phyloP scores from a whole-genome alignment of 2,113 vertebrate species.

The Chlorodrepanis virens region DNA sequence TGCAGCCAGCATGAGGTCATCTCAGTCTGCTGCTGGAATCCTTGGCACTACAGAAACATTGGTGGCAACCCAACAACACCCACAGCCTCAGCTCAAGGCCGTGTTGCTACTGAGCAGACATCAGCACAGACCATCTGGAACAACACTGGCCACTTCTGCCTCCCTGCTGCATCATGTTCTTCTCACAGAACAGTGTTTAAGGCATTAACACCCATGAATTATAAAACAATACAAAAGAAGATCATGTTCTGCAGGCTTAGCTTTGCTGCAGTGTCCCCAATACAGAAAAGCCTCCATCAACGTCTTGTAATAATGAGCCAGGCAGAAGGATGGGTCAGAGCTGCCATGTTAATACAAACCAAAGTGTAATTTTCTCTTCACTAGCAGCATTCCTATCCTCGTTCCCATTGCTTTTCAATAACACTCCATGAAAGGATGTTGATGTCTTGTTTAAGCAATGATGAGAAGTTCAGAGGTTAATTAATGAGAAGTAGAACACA shows the following conservation, averaged over 20 bases:
- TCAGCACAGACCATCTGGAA: background rate
- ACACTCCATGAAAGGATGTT: background rate
- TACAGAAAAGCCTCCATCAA: background rate
- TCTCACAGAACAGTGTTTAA: background rate
- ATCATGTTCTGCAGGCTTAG: background rate
- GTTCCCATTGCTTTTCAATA: background rate
- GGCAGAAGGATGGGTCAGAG: background rate
- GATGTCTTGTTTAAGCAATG: background rate
- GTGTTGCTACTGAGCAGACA: background rate
- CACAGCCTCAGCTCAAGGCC: background rate
- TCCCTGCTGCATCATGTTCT: background rate
- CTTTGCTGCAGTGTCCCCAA: background rate
- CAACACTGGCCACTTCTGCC: background rate
- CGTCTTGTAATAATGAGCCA: background rate
- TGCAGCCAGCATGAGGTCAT: too few species aligned
- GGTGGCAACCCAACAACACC: background rate
- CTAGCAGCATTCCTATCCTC: background rate
- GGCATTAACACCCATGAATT: background rate
- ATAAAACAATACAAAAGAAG: background rate
- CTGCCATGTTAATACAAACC: background rate
- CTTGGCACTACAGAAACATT: too few species aligned
- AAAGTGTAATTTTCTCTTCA: background rate
- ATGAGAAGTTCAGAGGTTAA: constrained; percentile 13
- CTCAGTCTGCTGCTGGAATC: too few species aligned
- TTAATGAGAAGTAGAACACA: background rate